phyloP scores from a whole-genome alignment of 2,888 invertebrate species.

The Perdita meconis region DNA sequence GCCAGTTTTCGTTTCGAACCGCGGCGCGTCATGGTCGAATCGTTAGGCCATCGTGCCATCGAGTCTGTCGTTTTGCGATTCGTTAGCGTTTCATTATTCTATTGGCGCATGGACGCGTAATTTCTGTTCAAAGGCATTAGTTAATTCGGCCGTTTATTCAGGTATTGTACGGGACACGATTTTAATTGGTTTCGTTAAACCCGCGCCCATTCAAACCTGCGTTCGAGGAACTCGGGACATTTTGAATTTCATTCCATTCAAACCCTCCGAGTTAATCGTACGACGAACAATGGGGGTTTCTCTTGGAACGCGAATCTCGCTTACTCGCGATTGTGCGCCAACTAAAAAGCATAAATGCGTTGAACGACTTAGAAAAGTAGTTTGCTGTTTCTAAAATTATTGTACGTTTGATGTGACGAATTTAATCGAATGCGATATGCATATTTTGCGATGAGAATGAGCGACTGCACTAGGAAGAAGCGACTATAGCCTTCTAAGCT shows the following conservation, averaged over 20 bases:
- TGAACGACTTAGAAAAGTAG: too few species aligned
- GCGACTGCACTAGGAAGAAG: not conserved
- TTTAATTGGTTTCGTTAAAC: slow-evolving; percentile 43
- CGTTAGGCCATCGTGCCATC: slow-evolving; percentile 28
- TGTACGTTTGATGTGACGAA: not conserved
- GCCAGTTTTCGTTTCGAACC: slow-evolving; percentile 42
- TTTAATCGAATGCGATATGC: not conserved
- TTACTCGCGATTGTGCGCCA: too few species aligned
- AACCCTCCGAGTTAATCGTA: not conserved
- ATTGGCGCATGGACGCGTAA: slow-evolving; percentile 1
- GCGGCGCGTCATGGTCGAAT: slow-evolving; percentile 19
- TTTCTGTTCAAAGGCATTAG: slow-evolving; percentile 22
- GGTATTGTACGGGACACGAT: slow-evolving; percentile 18
- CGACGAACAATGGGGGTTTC: not conserved
- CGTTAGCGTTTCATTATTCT: slow-evolving; percentile 37
- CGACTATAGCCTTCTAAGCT: too few species aligned
- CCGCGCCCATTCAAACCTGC: not conserved
- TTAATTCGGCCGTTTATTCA: slow-evolving; percentile 35
- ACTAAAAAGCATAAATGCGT: too few species aligned
- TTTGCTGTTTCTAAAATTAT: too few species aligned
- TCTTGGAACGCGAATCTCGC: not conserved
- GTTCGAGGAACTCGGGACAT: slow-evolving; percentile 28
- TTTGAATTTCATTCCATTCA: slow-evolving; percentile 22
- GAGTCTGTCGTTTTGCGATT: slow-evolving; percentile 28
- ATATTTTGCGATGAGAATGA: not conserved